Percentiles rank a stretch among this genome's conserved stretches.
These are phyloP conservation scores for Tetraodon nigroviridis DNA, from an alignment of 2,113 vertebrate genomes.

Conservation along the genomic window DNA sequence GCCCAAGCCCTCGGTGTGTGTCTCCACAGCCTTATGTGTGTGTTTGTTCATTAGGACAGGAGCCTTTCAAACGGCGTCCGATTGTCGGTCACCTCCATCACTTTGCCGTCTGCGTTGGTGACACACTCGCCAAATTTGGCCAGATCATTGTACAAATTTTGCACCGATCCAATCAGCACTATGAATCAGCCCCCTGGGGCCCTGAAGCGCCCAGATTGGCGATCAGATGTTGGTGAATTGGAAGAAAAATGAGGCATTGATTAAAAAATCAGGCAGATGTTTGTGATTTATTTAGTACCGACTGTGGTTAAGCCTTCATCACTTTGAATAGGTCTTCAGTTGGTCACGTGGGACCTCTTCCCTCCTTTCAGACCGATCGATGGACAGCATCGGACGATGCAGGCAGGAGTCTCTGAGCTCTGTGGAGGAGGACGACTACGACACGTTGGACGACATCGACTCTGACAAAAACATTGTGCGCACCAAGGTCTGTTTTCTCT, in stretches of 20 bases:
- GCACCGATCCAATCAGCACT: conserved; percentile 48
- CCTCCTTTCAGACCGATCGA: conserved; percentile 71
- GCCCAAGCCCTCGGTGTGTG: too few species aligned
- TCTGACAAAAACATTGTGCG: conserved; percentile 97
- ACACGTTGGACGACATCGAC: conserved; percentile 88
- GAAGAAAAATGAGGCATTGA: not conserved
- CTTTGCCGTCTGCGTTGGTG: conserved; percentile 80
- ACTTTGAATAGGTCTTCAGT: not conserved
- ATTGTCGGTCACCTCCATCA: conserved; percentile 69
- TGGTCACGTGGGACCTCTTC: not conserved
- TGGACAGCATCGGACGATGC: conserved; percentile 79
- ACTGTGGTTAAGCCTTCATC: not conserved
- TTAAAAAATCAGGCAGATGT: not conserved
- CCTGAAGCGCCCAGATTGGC: not conserved
- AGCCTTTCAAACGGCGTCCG: conserved; percentile 85
- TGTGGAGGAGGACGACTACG: conserved; percentile 92
- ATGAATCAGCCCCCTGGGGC: conserved; percentile 26
- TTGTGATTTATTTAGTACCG: not conserved
- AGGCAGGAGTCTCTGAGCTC: conserved; percentile 93
- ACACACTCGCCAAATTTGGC: conserved; percentile 42
- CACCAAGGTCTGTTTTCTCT: conserved; percentile 81
- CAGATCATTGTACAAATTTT: conserved; percentile 31
- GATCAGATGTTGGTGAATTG: conserved; percentile 12
- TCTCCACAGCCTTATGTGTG: conserved; percentile 14
- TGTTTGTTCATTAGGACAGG: conserved; percentile 73